These are phyloP conservation scores for Melipona beecheii DNA, from an alignment of 2,888 invertebrate genomes.

Conservation along the genomic window DNA sequence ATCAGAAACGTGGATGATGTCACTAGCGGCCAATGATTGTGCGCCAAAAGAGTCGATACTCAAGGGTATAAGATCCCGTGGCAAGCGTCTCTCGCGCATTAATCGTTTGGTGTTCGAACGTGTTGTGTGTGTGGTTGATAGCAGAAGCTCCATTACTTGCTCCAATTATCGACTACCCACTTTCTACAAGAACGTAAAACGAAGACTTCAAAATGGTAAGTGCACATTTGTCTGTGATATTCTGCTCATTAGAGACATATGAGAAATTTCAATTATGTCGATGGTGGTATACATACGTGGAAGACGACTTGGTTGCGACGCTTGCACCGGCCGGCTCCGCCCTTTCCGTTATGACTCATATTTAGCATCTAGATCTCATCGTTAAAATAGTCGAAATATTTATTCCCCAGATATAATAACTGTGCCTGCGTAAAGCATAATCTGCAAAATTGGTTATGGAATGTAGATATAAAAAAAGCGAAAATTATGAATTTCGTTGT, in stretches of 20 bases:
- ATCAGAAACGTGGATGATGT: constrained; percentile 45
- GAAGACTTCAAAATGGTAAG: constrained; percentile 64
- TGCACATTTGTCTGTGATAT: background rate
- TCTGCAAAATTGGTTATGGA: background rate
- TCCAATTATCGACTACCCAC: constrained; percentile 53
- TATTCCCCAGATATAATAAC: background rate
- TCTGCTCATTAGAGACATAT: background rate
- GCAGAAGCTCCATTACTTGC: constrained; percentile 66
- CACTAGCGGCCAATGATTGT: constrained; percentile 49
- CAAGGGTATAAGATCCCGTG: constrained; percentile 47
- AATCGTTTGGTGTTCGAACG: constrained; percentile 56
- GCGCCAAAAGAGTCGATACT: constrained; percentile 50
- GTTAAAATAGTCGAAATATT: constrained; percentile 3
- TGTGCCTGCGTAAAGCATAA: background rate
- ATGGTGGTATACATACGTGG: background rate
- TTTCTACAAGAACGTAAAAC: constrained; percentile 34
- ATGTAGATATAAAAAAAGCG: background rate
- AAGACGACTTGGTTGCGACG: background rate
- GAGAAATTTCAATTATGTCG: background rate
- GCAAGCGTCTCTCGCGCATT: constrained; percentile 62
- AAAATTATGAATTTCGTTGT: constrained; percentile 20
- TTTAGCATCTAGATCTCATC: background rate
- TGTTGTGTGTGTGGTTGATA: constrained; percentile 49
- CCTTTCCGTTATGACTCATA: constrained; percentile 43
- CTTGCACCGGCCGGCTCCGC: constrained; percentile 64